phyloP scores from a whole-genome alignment of 2,888 invertebrate species.

The Stratiomys singularior region DNA sequence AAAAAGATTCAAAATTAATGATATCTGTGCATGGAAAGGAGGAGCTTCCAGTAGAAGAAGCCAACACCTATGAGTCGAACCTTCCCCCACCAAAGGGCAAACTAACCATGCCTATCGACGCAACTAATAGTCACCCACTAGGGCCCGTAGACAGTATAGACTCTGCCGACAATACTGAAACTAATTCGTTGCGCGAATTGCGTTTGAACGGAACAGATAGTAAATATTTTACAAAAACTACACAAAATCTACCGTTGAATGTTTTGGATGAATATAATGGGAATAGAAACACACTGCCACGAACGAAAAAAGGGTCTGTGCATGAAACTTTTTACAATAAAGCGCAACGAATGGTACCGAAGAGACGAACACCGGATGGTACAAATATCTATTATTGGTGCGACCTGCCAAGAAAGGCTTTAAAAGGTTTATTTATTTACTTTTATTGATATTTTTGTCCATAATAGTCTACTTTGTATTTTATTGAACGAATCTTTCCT shows the following conservation, averaged over 20 bases:
- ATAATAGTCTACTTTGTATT: background rate
- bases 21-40: slow-evolving; percentile 75
- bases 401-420: slow-evolving; percentile 74
- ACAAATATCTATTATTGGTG: slow-evolving; percentile 90
- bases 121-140: slow-evolving; percentile 61
- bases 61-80: slow-evolving; percentile 21
- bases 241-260: slow-evolving; percentile 47
- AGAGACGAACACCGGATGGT: slow-evolving; percentile 82
- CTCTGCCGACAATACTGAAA: too few species aligned
- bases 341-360: slow-evolving; percentile 71
- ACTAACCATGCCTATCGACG: slow-evolving; percentile 60
- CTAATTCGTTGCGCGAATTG: too few species aligned
- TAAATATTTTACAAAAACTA: slow-evolving; percentile 50
- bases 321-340: slow-evolving; percentile 59
- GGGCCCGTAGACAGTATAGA: slow-evolving; percentile 53
- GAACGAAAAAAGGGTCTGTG: slow-evolving; percentile 55
- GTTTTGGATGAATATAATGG: slow-evolving; percentile 54
- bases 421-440: slow-evolving; percentile 65
- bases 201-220: slow-evolving; percentile 30
- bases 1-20: slow-evolving; percentile 65
- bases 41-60: slow-evolving; percentile 72
- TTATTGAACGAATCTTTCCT: background rate
- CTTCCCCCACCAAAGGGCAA: background rate
- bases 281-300: slow-evolving; percentile 56
- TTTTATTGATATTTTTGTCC: background rate